Base-by-base conservation (phyloP, 2,113 vertebrate genomes). In the Antigone vipio region DNA sequence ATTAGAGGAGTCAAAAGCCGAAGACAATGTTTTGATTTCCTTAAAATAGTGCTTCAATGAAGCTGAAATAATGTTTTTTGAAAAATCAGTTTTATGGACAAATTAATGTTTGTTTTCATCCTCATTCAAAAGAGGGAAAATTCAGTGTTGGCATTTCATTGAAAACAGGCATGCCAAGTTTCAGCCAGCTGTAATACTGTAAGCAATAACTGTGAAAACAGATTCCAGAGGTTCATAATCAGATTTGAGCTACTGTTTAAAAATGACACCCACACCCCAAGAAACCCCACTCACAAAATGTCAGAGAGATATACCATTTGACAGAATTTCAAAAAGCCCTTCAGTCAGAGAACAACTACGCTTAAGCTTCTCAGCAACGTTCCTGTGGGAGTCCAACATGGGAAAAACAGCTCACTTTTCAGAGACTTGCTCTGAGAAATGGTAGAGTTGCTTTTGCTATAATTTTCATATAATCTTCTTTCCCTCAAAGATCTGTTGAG, bases 31-130 rank as follows among this genome's bases (percentile, higher is more conserved):
- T 97, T 96, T 93, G 67, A 79, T 96, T 95, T 85, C 66, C 87
- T 95, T 94, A 76, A 94, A 95, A 95, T 50, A 96, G 47, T 26
- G 4, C 38, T 82, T 93, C 52, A 89, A 34, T 87, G 66, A 94
- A 82, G 40, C 58, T 53, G 63, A 93, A 95, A 84, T 78, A 93
- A 87, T 35, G 14, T 64, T 88, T 89, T 66, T 27, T 21, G 40
- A 75, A 80, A 77, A 93, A 85, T 79, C 69, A 58, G 63, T 56
- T 93, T 96, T 92, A 95, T 86, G 83, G 76, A 90, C 88, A 90
- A 95, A 96, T 88, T 92, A 84, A 88, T 94, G 62, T 94, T 96
- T 94, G 79, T 95, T 96, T 95, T 93, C 75, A 91, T 88, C 9
- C 52, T 81, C 40, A 78, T 56, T 90, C 67, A 95, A 92, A 96